Percentiles rank a stretch among this genome's conserved stretches.
Evolutionary conservation across 1,140 invertebrate genomes (phyloP).

Genomic region (Zaprionus inermis): DNA sequence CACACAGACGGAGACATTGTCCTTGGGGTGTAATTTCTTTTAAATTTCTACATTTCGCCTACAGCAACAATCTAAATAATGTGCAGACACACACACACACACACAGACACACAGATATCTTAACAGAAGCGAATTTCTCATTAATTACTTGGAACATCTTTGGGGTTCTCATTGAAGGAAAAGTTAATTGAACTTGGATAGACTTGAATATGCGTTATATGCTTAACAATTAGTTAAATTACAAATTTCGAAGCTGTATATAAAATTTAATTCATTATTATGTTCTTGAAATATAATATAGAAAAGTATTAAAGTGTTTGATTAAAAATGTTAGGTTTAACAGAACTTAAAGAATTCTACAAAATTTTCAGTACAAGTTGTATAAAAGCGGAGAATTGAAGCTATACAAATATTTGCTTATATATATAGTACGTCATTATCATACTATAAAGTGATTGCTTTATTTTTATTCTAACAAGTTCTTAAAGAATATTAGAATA

Average conservation of each 20-base stretch:
- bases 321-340: too few relatives aligned
- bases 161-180: not conserved
- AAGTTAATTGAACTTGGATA: conserved; percentile 13
- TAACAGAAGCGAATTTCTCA: conserved; percentile 22
- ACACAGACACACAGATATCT: not conserved
- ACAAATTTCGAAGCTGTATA: not conserved
- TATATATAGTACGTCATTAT: too few relatives aligned
- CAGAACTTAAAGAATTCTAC: too few relatives aligned
- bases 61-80: conserved; percentile 23
- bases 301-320: too few relatives aligned
- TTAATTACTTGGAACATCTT: conserved; percentile 28
- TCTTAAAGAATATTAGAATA: too few relatives aligned
- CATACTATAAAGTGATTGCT: too few relatives aligned
- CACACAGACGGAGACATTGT: conserved; percentile 53
- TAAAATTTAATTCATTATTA: not conserved
- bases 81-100: conserved; percentile 2
- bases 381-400: too few relatives aligned
- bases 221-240: not conserved
- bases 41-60: conserved; percentile 67
- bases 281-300: too few relatives aligned
- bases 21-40: conserved; percentile 80
- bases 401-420: too few relatives aligned
- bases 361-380: too few relatives aligned
- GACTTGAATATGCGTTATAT: not conserved
- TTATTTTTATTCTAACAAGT: too few relatives aligned